phyloP scores from a whole-genome alignment of 2,113 vertebrate genomes.

The Choloepus hoffmanni region DNA sequence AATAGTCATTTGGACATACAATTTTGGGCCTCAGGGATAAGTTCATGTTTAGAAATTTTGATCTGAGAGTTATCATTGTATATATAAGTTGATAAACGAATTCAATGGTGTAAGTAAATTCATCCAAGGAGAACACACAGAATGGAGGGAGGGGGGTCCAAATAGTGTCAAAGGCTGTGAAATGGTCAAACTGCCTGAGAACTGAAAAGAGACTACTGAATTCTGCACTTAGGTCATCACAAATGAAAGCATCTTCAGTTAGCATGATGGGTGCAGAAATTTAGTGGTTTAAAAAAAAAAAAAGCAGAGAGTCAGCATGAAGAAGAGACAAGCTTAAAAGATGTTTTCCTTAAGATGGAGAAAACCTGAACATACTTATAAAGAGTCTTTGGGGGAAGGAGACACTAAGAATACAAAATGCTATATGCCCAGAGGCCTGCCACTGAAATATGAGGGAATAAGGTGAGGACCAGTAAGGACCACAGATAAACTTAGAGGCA shows the following conservation, averaged over 20 bases:
- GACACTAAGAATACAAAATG: slow-evolving; percentile 39
- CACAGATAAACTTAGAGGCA: neutral
- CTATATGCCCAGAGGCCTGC: neutral
- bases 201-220: neutral
- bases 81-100: neutral
- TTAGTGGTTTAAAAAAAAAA: neutral
- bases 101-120: slow-evolving; percentile 34
- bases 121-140: neutral
- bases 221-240: slow-evolving; percentile 25
- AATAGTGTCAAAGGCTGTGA: neutral
- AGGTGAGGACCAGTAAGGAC: neutral
- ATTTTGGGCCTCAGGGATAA: neutral
- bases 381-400: slow-evolving; percentile 6
- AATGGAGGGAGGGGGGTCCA: neutral
- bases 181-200: neutral
- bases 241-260: neutral
- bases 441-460: slow-evolving; percentile 5
- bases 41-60: slow-evolving; percentile 25
- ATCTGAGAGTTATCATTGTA: slow-evolving; percentile 33
- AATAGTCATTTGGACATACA: slow-evolving; percentile 29
- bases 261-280: neutral
- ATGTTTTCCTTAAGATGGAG: neutral
- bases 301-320: neutral
- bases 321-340: slow-evolving; percentile 26
- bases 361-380: slow-evolving; percentile 45